Percentiles rank a stretch among this genome's conserved stretches.
These are phyloP conservation scores for Sitta europaea DNA, from an alignment of 2,113 vertebrate genomes.

Conservation along the genomic window DNA sequence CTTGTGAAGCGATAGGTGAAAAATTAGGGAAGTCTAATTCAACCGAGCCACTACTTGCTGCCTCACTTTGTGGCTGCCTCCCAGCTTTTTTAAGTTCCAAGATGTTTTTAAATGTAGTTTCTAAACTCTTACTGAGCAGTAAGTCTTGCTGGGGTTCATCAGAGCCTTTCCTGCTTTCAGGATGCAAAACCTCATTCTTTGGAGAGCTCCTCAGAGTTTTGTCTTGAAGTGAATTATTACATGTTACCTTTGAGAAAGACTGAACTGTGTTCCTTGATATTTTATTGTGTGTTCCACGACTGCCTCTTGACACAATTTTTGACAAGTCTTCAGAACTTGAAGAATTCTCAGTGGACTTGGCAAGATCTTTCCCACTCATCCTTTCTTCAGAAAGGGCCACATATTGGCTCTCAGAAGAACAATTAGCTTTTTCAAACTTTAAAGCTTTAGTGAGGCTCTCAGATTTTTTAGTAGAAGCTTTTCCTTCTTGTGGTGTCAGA, in stretches of 20 bases:
- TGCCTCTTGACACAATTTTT: constrained; percentile 46
- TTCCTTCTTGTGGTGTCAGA: constrained; percentile 71
- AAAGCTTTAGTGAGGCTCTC: constrained; percentile 72
- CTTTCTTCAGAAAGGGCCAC: constrained; percentile 60
- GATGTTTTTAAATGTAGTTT: constrained; percentile 84
- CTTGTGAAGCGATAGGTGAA: constrained; percentile 76
- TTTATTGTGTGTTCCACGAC: constrained; percentile 62
- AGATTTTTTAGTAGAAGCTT: constrained; percentile 53
- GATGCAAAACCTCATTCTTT: constrained; percentile 73
- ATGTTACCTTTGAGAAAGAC: constrained; percentile 57
- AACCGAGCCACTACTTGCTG: constrained; percentile 50
- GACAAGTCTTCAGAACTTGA: constrained; percentile 61
- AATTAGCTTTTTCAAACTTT: constrained; percentile 69
- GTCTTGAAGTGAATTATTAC: constrained; percentile 74
- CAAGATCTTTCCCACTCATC: constrained; percentile 43
- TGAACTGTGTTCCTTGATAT: constrained; percentile 53
- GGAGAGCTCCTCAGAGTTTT: constrained; percentile 72
- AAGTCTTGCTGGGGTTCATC: constrained; percentile 69
- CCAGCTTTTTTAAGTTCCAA: constrained; percentile 85
- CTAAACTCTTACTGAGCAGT: constrained; percentile 75
- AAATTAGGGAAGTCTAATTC: constrained; percentile 77
- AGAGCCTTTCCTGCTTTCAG: constrained; percentile 67
- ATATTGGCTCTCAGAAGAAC: constrained; percentile 60
- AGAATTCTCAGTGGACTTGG: constrained; percentile 62
- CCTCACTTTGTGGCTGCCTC: constrained; percentile 73